Percentiles rank a stretch among this genome's conserved stretches.
These are phyloP conservation scores for Drosophila anomalata DNA, from an alignment of 2,888 invertebrate species.

Conservation along the genomic window DNA sequence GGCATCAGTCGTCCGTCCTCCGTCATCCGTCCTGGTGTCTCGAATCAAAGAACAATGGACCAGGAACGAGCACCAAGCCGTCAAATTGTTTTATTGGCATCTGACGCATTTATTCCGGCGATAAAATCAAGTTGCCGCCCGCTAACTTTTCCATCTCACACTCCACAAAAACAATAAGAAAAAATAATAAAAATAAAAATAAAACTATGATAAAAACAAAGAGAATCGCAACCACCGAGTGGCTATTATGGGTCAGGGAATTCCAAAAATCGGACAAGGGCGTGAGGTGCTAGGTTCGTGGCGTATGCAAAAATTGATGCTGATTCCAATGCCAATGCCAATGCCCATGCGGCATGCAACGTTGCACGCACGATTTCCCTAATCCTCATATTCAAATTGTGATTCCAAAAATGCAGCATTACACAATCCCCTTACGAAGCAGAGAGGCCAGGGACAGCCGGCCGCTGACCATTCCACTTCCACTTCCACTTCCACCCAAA, in stretches of 20 bases:
- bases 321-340: too few species aligned
- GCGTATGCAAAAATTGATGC: slow-evolving; percentile 59
- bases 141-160: slow-evolving; percentile 26
- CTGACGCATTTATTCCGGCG: slow-evolving; percentile 68
- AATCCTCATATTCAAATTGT: slow-evolving; percentile 75
- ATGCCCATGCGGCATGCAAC: slow-evolving; percentile 11
- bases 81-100: slow-evolving; percentile 78
- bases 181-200: neutral
- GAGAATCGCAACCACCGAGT: neutral
- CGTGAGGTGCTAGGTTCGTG: slow-evolving; percentile 55
- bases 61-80: slow-evolving; percentile 36
- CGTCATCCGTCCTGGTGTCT: neutral
- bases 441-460: slow-evolving; percentile 40
- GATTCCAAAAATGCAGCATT: neutral
- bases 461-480: slow-evolving; percentile 49
- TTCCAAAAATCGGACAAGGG: slow-evolving; percentile 29
- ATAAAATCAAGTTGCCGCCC: slow-evolving; percentile 74
- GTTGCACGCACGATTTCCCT: slow-evolving; percentile 73
- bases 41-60: slow-evolving; percentile 49
- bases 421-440: neutral
- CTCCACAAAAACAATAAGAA: slow-evolving; percentile 1
- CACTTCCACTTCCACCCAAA: slow-evolving; percentile 14
- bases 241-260: slow-evolving; percentile 16
- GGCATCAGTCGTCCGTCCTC: too few species aligned
- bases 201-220: neutral